A percentile compares a stretch with the other conserved stretches of the same genome.
phyloP scores from a whole-genome alignment of 2,113 vertebrate species.

The Pipra filicauda region DNA sequence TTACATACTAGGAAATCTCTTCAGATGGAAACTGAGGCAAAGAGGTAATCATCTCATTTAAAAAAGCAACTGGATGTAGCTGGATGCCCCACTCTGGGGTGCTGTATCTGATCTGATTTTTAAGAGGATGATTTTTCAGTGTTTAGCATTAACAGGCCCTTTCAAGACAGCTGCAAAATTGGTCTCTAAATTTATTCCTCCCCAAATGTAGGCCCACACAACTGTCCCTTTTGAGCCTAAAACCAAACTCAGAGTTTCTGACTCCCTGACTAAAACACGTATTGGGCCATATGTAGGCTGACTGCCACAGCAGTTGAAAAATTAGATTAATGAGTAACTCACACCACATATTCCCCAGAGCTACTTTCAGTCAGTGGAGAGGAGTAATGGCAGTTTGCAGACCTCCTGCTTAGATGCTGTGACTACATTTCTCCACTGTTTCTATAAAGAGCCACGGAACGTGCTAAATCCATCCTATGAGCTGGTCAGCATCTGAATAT shows the following conservation, averaged over 20 bases:
- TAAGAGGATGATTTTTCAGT: not conserved
- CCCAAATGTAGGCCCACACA: not conserved
- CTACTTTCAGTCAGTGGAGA: not conserved
- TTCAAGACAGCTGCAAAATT: not conserved
- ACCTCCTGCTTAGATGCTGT: conserved; percentile 1
- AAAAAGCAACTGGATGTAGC: not conserved
- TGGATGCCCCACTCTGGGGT: not conserved
- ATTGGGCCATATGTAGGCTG: not conserved
- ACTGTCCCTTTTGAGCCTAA: not conserved
- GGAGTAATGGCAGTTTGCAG: not conserved
- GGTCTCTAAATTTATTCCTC: not conserved
- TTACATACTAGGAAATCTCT: not conserved
- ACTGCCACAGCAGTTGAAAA: not conserved
- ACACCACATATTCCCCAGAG: not conserved
- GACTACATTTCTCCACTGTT: conserved; percentile 8
- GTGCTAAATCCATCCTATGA: not conserved
- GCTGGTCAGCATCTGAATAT: not conserved
- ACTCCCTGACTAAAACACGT: not conserved
- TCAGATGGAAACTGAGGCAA: conserved; percentile 20
- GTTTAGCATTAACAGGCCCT: not conserved
- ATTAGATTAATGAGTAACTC: not conserved
- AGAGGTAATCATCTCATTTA: not conserved
- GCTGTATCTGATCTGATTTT: not conserved
- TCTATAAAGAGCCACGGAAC: not conserved
- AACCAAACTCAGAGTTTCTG: not conserved